These are phyloP conservation scores for Cephalopterus ornatus DNA, from an alignment of 2,113 vertebrate species.

Conservation along the genomic window DNA sequence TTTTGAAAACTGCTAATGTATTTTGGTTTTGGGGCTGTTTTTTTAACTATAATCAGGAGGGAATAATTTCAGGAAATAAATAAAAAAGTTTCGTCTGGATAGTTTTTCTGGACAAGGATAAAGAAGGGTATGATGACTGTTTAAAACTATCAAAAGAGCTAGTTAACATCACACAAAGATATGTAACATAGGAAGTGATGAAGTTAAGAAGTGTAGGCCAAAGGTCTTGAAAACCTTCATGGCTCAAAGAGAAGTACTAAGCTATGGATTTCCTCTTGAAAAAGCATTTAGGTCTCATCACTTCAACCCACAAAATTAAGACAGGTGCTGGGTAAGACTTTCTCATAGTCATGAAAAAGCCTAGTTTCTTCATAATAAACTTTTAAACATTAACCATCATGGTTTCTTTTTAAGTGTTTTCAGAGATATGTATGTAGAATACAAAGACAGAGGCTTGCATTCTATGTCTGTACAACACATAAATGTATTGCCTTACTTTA, in stretches of 20 bases:
- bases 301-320: background rate
- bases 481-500: background rate
- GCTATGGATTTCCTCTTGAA: background rate
- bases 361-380: background rate
- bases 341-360: background rate
- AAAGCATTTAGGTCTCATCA: background rate
- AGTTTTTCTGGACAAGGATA: background rate
- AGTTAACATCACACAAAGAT: background rate
- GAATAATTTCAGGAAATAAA: background rate
- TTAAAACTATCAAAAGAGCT: background rate
- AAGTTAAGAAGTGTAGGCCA: background rate
- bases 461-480: background rate
- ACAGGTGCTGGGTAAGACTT: background rate
- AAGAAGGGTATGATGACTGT: background rate
- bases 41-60: background rate
- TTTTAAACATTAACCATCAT: background rate
- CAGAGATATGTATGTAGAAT: background rate
- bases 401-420: background rate
- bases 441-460: background rate
- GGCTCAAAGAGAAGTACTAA: background rate
- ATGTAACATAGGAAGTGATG: fast-evolving
- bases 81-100: background rate
- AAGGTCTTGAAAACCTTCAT: background rate
- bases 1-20: background rate
- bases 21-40: background rate